phyloP scores from a whole-genome alignment of 2,888 invertebrate genomes.

The Resseliella maxima region DNA sequence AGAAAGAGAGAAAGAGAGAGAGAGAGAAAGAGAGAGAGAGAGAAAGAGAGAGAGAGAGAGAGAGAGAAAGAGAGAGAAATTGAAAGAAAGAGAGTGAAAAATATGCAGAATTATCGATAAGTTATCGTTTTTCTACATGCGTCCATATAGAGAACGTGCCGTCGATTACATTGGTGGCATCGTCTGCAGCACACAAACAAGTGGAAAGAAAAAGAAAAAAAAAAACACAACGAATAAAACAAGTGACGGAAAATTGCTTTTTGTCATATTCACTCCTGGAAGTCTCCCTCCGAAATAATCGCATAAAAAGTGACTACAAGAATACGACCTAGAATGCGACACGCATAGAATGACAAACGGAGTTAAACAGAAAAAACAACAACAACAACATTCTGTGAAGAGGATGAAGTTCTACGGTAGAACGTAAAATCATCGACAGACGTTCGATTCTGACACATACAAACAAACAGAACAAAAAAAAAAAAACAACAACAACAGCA shows the following conservation, averaged over 20 bases:
- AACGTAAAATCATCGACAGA: constrained; percentile 18
- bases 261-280: not conserved
- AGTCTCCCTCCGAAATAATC: not conserved
- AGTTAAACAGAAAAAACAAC: not conserved
- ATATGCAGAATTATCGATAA: constrained; percentile 39
- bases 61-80: too few species aligned
- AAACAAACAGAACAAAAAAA: not conserved
- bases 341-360: not conserved
- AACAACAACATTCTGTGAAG: not conserved
- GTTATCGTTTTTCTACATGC: constrained; percentile 35
- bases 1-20: too few species aligned
- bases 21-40: too few species aligned
- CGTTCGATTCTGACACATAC: not conserved
- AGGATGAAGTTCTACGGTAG: not conserved
- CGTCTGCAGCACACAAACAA: too few species aligned
- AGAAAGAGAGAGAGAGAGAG: too few species aligned
- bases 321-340: not conserved
- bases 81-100: not conserved
- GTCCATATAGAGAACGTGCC: not conserved
- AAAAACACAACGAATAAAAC: not conserved
- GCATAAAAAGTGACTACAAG: not conserved
- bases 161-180: not conserved
- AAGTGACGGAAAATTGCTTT: constrained; percentile 25
- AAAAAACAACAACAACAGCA: not conserved
- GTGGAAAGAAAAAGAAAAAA: too few species aligned